These are phyloP conservation scores for Sebastes baramenuke DNA, from an alignment of 2,797 vertebrate genomes.

Conservation along the genomic window DNA sequence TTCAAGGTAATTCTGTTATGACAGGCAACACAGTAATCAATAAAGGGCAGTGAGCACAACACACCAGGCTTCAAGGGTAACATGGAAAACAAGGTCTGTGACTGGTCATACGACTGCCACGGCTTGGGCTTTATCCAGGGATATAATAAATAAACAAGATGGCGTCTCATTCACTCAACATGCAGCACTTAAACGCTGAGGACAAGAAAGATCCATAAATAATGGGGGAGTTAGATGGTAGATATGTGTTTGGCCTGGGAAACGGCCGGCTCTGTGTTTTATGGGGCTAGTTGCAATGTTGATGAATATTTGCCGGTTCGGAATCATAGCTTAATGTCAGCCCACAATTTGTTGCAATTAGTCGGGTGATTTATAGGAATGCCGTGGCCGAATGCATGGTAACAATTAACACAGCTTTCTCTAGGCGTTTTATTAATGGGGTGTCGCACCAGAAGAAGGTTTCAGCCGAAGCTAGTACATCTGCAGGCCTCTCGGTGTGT, in stretches of 20 bases:
- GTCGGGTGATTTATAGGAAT: slow-evolving; percentile 83
- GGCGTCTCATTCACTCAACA: slow-evolving; percentile 73
- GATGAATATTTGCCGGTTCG: slow-evolving; percentile 85
- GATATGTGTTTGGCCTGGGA: slow-evolving; percentile 80
- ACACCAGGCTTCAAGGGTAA: slow-evolving; percentile 49
- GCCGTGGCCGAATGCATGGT: slow-evolving; percentile 77
- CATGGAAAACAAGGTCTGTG: slow-evolving; percentile 61
- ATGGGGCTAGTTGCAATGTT: slow-evolving; percentile 82
- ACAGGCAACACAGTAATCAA: slow-evolving; percentile 56
- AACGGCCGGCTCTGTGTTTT: slow-evolving; percentile 78
- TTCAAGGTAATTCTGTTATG: slow-evolving; percentile 50
- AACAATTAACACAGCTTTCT: slow-evolving; percentile 85
- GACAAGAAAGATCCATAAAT: slow-evolving; percentile 83
- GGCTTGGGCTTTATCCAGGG: slow-evolving; percentile 50
- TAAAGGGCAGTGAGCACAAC: slow-evolving; percentile 40
- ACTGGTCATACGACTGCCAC: slow-evolving; percentile 54
- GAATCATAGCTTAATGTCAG: slow-evolving; percentile 88
- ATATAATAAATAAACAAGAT: slow-evolving; percentile 75
- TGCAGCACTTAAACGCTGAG: slow-evolving; percentile 75
- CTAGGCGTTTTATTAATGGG: slow-evolving; percentile 83
- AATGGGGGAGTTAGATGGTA: slow-evolving; percentile 73
- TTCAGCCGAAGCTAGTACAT: slow-evolving; percentile 70
- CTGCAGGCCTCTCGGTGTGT: slow-evolving; percentile 64
- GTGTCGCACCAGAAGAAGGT: slow-evolving; percentile 71
- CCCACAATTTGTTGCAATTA: slow-evolving; percentile 87